Evolutionary conservation across 2,888 invertebrate genomes (phyloP), one percentile per base, ranked within the genome.

Genomic region (Drosophila niveifrons): DNA sequence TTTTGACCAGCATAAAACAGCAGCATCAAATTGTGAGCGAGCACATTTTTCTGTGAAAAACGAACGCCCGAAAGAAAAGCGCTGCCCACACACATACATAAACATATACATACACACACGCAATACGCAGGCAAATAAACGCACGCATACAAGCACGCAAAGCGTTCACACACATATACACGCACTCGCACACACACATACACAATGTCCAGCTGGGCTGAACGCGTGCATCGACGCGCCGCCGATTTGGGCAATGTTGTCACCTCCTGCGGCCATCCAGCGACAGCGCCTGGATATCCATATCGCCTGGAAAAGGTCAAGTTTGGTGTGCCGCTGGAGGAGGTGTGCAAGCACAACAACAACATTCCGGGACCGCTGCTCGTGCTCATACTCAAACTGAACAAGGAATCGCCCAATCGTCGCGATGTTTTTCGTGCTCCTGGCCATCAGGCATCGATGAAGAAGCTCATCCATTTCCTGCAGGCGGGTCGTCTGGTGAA

Each of bases 371-470:
- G 97, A 81, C 98, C 98, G 75, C 94, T 98, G 90, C 94, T 98
- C 92, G 97, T 98, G 88, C 94, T 98, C 87, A 97, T 98, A 89
- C 93, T 98, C 81, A 98, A 98, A 93, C 93, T 98, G 75, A 98
- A 98, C 92, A 98, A 98, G 93, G 98, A 98, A 93, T 98, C 98
- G 34, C 98, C 98, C 1, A 94, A 96, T 88, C 95, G 98, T 59
- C 97, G 98, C 87, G 98, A 98, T 93, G 98, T 98, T 46, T 98
- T 98, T 93, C 95, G 98, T 68, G 98, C 98, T 53, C 98, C 98
- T 1, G 98, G 98, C 1, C 97, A 98, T 92, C 98, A 98, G 93
- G 97, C 96, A 17, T 97, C 97, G 78, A 97, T 97, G 97, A 98
- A 98, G 92, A 97, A 97, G 92, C 94, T 98, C 41, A 97, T 97